Percentiles rank a stretch among this genome's conserved stretches.
These are phyloP conservation scores for Achlya flavicornis DNA, from an alignment of 2,888 invertebrate genomes.

Conservation along the genomic window DNA sequence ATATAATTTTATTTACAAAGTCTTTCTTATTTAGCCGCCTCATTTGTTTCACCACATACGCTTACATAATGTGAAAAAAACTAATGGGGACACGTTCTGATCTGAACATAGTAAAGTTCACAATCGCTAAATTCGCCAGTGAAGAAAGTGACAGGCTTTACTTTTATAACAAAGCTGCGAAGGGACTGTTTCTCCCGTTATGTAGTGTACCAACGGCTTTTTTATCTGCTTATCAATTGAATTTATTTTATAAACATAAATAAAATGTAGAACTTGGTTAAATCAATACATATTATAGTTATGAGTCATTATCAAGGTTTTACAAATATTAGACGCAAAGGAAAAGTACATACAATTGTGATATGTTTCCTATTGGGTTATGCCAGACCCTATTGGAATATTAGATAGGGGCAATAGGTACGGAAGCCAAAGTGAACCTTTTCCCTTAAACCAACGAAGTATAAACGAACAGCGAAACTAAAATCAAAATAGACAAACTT, in stretches of 20 bases:
- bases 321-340: not conserved
- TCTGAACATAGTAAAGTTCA: not conserved
- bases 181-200: not conserved
- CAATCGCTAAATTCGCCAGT: not conserved
- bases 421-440: constrained; percentile 2
- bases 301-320: not conserved
- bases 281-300: too few relatives aligned
- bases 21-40: too few relatives aligned
- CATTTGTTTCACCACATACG: too few relatives aligned
- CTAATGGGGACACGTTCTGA: not conserved
- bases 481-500: constrained; percentile 10
- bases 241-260: too few relatives aligned
- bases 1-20: too few relatives aligned
- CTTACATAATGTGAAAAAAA: too few relatives aligned
- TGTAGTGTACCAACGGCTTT: not conserved
- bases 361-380: constrained; percentile 25
- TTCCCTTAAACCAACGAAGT: constrained; percentile 10
- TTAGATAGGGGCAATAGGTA: constrained; percentile 15
- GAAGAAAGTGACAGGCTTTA: not conserved
- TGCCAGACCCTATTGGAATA: constrained; percentile 16
- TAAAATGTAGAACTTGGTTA: too few relatives aligned
- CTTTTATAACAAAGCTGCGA: not conserved
- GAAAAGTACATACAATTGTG: constrained; percentile 19
- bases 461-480: constrained; percentile 4
- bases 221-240: not conserved